These are phyloP conservation scores for Apteryx mantelli DNA, from an alignment of 2,113 vertebrate species.

Conservation along the genomic window DNA sequence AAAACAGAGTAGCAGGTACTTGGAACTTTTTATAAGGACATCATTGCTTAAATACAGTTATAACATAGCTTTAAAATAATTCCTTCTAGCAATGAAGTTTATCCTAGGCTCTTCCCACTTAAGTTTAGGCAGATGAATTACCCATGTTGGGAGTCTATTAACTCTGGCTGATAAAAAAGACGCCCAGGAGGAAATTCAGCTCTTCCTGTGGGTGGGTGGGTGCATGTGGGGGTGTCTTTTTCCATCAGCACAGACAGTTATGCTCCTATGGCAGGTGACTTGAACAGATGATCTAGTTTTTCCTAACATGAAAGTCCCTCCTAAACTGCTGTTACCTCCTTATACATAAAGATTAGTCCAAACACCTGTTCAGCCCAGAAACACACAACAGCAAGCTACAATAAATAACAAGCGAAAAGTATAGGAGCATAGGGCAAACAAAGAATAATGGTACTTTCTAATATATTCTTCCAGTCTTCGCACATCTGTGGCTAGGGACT, in stretches of 20 bases:
- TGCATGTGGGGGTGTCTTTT: background rate
- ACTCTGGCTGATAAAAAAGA: background rate
- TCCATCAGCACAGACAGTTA: background rate
- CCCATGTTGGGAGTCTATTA: background rate
- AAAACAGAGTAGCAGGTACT: background rate
- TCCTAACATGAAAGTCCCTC: background rate
- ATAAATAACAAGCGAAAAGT: background rate
- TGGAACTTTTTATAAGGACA: background rate
- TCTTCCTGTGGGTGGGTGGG: background rate
- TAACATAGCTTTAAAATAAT: background rate
- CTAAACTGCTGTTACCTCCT: background rate
- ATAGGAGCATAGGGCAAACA: background rate
- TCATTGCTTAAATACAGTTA: background rate
- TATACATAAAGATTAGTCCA: background rate
- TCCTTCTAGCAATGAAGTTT: background rate
- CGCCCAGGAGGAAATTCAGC: background rate
- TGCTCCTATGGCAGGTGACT: accelerated
- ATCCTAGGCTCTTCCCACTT: background rate
- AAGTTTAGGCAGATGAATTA: background rate
- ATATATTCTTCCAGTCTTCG: no score
- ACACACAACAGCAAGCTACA: background rate
- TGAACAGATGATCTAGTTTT: background rate
- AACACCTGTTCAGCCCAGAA: background rate
- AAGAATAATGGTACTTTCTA: background rate
- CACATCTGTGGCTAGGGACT: background rate